These are phyloP conservation scores for Gymnosoma rotundatum DNA, from an alignment of 2,888 invertebrate species.

Conservation along the genomic window DNA sequence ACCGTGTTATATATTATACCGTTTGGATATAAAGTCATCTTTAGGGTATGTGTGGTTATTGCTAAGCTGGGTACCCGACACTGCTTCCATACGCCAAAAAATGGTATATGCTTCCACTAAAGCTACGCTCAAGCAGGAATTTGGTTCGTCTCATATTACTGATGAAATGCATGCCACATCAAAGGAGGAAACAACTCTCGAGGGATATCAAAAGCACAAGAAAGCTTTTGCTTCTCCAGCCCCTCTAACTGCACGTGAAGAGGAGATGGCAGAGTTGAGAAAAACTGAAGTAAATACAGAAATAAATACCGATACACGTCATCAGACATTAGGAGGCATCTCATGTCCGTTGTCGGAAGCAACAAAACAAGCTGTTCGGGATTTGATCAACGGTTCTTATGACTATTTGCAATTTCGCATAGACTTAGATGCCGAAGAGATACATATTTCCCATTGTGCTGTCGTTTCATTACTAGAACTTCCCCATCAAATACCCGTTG, in stretches of 20 bases:
- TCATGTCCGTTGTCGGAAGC: conserved; percentile 93
- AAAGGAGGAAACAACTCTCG: conserved; percentile 90
- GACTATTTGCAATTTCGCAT: conserved; percentile 91
- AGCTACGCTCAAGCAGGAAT: conserved; percentile 97
- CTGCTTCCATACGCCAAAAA: conserved; percentile 88
- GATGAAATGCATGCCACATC: conserved; percentile 96
- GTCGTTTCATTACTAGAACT: conserved; percentile 86
- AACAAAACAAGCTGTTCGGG: conserved; percentile 88
- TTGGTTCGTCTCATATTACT: conserved; percentile 96
- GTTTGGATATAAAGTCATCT: conserved; percentile 90
- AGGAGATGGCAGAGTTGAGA: conserved; percentile 90
- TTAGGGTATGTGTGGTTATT: conserved; percentile 95
- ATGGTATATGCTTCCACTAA: conserved; percentile 74
- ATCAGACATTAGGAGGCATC: conserved; percentile 95
- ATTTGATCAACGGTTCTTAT: conserved; percentile 88
- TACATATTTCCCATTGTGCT: conserved; percentile 90
- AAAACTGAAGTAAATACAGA: conserved; percentile 88
- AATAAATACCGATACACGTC: conserved; percentile 91
- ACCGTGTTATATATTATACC: conserved; percentile 95
- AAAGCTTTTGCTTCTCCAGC: conserved; percentile 91
- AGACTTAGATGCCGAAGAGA: conserved; percentile 87
- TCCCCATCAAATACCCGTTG: conserved; percentile 90
- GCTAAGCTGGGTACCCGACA: conserved; percentile 97
- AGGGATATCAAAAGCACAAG: conserved; percentile 91
- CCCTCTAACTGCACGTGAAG: conserved; percentile 94